A percentile compares a stretch with the other conserved stretches of the same genome.
These are phyloP conservation scores for Albula goreensis DNA, from an alignment of 2,113 vertebrate species.

Conservation along the genomic window DNA sequence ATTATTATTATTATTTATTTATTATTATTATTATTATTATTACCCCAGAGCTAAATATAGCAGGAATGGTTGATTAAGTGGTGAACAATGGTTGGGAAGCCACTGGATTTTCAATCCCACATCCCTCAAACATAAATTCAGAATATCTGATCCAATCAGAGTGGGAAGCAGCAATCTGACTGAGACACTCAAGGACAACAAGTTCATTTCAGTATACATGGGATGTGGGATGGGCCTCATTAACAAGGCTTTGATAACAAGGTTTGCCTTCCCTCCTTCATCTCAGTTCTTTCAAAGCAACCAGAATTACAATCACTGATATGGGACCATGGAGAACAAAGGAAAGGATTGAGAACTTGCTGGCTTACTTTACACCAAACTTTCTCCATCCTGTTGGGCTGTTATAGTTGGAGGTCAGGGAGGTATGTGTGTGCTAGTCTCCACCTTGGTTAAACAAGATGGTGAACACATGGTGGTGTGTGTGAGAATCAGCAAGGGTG, in stretches of 20 bases:
- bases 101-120: background rate
- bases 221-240: background rate
- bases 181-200: background rate
- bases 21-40: background rate
- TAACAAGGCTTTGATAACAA: background rate
- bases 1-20: background rate
- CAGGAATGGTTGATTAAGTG: background rate
- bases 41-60: background rate
- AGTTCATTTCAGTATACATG: background rate
- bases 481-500: background rate
- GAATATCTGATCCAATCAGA: background rate
- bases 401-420: background rate
- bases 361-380: background rate
- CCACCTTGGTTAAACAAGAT: constrained; percentile 1
- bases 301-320: background rate
- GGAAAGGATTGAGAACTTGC: background rate
- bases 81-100: background rate
- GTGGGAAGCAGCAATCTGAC: background rate
- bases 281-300: background rate
- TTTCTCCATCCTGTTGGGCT: background rate
- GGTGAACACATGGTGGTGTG: background rate
- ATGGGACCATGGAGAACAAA: background rate
- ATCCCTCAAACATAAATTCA: too few relatives aligned
- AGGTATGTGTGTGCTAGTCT: background rate
- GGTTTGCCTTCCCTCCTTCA: background rate